Conservation (phyloP, 2,113 vertebrate species). For the Meleagris gallopavo region DNA sequence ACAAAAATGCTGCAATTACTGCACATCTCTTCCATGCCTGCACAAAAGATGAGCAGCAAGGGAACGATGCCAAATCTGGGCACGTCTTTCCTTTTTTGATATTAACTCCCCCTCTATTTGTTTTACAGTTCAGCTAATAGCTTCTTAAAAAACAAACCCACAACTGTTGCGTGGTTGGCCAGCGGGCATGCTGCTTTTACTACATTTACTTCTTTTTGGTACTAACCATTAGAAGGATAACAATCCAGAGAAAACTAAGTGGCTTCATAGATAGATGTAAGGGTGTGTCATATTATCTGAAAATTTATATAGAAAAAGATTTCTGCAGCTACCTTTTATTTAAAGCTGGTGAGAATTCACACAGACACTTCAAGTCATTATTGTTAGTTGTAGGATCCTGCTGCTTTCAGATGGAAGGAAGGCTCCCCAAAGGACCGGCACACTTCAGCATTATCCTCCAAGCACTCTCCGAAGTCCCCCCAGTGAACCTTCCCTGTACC, state of each 20-base stretch:
- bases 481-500: neutral
- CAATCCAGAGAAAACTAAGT: neutral
- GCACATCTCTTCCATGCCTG: neutral
- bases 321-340: neutral
- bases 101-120: neutral
- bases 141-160: neutral
- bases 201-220: neutral
- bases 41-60: neutral
- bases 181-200: neutral
- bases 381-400: neutral
- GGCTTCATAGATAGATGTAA: neutral
- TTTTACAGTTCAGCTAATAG: neutral
- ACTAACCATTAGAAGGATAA: neutral
- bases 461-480: neutral
- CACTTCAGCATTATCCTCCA: neutral
- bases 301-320: neutral
- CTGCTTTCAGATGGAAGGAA: neutral
- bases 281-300: neutral
- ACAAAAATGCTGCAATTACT: neutral
- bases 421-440: neutral
- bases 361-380: neutral
- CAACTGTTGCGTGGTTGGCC: neutral
- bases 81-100: neutral
- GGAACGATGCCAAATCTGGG: neutral
- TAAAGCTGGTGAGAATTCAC: neutral